These are phyloP conservation scores for Scolopax rusticola DNA, from an alignment of 2,797 vertebrate species.

Conservation along the genomic window DNA sequence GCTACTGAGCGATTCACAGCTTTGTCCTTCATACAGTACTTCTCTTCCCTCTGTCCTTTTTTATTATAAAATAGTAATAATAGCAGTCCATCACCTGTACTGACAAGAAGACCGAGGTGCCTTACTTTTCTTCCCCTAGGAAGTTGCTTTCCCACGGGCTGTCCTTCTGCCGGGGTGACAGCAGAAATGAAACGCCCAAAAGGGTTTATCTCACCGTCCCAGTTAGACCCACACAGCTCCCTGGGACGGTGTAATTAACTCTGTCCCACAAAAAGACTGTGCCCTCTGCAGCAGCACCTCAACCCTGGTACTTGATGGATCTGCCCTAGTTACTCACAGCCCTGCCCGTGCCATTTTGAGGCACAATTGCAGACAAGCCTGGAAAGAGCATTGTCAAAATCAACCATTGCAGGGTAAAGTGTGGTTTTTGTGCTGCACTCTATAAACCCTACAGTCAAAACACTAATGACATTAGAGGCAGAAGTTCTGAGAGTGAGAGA, in stretches of 20 bases:
- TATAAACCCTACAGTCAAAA: not conserved
- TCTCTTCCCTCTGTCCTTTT: not conserved
- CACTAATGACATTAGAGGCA: not conserved
- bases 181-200: conserved; percentile 8
- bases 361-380: not conserved
- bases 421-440: not conserved
- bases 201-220: conserved; percentile 7
- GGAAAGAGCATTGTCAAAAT: not conserved
- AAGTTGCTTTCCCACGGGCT: not conserved
- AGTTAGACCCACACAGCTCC: not conserved
- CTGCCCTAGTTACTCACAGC: not conserved
- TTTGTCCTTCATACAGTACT: not conserved
- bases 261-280: not conserved
- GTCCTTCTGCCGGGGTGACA: conserved; percentile 24
- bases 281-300: not conserved
- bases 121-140: not conserved
- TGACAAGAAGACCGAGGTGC: not conserved
- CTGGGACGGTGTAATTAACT: not conserved
- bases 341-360: not conserved
- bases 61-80: conserved; percentile 9
- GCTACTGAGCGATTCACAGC: not conserved
- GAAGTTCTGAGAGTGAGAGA: not conserved
- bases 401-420: not conserved
- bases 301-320: not conserved
- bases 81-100: not conserved